phyloP scores from a whole-genome alignment of 2,797 vertebrate species.

The Alosa sapidissima region DNA sequence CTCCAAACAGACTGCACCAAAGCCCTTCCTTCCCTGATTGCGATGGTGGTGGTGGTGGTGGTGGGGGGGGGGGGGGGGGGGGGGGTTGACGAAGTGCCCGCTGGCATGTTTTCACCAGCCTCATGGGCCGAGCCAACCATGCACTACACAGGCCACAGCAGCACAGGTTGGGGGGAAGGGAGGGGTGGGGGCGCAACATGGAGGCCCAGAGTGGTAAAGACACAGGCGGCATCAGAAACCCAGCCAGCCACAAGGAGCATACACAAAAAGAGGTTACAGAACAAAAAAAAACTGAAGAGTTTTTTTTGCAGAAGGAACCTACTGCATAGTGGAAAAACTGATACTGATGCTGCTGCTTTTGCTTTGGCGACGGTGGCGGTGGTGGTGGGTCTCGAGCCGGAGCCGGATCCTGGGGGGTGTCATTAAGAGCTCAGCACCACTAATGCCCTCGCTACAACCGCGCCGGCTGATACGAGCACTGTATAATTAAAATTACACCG shows the following conservation, averaged over 20 bases:
- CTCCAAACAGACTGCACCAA: slow-evolving; percentile 61
- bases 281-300: neutral
- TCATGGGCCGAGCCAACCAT: slow-evolving; percentile 59
- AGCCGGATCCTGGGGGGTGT: slow-evolving; percentile 7
- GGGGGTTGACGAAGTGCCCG: neutral
- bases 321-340: slow-evolving; percentile 16
- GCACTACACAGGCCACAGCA: slow-evolving; percentile 48
- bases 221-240: neutral
- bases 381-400: neutral
- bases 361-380: neutral
- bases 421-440: slow-evolving; percentile 17
- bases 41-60: neutral
- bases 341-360: neutral
- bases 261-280: neutral
- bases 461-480: neutral
- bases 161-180: neutral
- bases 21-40: slow-evolving; percentile 41
- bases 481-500: neutral
- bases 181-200: neutral
- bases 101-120: slow-evolving; percentile 62
- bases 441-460: slow-evolving; percentile 7
- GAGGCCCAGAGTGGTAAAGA: neutral
- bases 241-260: neutral
- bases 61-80: neutral
- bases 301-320: neutral